Evolutionary conservation across 1,140 invertebrate genomes (phyloP), one percentile per base, ranked within the genome.

Genomic region (Phthorimaea operculella): DNA sequence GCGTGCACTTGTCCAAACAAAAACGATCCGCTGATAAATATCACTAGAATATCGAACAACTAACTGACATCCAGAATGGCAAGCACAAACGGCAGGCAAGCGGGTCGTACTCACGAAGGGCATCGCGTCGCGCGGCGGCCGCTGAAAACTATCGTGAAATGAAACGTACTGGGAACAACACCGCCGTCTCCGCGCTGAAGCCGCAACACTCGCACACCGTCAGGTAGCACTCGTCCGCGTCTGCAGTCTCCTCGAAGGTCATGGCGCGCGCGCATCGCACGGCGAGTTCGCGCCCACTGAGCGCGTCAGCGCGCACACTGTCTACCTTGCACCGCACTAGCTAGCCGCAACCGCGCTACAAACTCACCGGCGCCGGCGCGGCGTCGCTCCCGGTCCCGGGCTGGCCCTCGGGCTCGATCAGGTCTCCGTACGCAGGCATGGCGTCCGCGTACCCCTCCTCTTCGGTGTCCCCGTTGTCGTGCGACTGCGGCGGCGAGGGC

Each of bases 151-250:
- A 83, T 59, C 71, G 76, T 80, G 72, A 79, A 79, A 78, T 62
- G 54, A 57, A 79, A 85, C 83, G 80, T 81, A 86, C 85, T 70
- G 76, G 76, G 70, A 72, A 71, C 68, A 86, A 69, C 51, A 82
- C 76, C 48, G 77, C 70, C 58, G 83, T 86, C 78, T 86, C 83
- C 8, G 79, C 70, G 79, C 78, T 85, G 73, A 83, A 87, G 58
- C 83, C 83, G 72, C 85, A 87, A 68, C 85, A 87, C 69, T 87
- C 83, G 72, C 83, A 87, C 66, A 85, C 79, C 45, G 73, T 82
- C 34, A 84, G 70, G 70, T 77, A 85, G 68, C 74, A 76, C 72
- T 78, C 77, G 72, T 82, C 79, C 58, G 65, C 76, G 21, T 28
- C 21, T 60, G 64, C 76, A 59, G 69, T 68, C 73, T 81, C 76